Conservation (phyloP, 2,113 vertebrate species). For the Mugil cephalus region DNA sequence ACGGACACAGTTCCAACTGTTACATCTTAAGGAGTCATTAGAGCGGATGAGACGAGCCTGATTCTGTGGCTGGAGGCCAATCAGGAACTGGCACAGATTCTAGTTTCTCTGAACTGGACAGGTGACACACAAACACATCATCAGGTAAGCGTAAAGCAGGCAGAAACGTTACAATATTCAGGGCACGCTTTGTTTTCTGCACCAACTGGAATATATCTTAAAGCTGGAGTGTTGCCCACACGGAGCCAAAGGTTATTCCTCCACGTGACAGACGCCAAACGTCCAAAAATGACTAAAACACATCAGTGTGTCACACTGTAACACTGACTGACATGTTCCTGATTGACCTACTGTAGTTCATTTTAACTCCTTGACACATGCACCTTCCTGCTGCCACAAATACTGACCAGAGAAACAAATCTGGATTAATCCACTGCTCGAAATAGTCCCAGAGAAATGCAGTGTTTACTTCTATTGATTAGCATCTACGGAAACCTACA, state of each 20-base stretch:
- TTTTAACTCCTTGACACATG: not conserved
- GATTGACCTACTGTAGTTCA: not conserved
- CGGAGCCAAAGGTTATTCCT: too few relatives aligned
- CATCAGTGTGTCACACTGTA: accelerated
- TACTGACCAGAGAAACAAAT: not conserved
- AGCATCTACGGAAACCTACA: not conserved
- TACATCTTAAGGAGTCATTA: conserved; percentile 68
- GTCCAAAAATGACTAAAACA: not conserved
- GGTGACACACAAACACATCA: conserved; percentile 21
- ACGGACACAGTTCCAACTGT: conserved; percentile 41
- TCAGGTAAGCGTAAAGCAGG: not conserved
- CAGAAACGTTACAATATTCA: not conserved
- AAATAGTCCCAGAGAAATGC: conserved; percentile 13
- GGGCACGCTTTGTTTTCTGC: not conserved
- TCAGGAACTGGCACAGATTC: conserved; percentile 51
- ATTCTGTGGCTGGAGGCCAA: conserved; percentile 64
- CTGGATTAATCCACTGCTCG: not conserved
- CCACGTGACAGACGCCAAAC: too few relatives aligned
- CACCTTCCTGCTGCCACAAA: not conserved
- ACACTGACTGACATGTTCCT: not conserved
- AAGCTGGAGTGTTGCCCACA: too few relatives aligned
- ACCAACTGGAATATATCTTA: too few relatives aligned
- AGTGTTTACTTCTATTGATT: not conserved
- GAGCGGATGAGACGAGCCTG: conserved; percentile 63
- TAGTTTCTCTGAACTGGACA: conserved; percentile 36